A percentile compares a stretch with the other conserved stretches of the same genome.
These are phyloP conservation scores for Simalia tracyae DNA, from an alignment of 2,797 vertebrate species.

Conservation along the genomic window DNA sequence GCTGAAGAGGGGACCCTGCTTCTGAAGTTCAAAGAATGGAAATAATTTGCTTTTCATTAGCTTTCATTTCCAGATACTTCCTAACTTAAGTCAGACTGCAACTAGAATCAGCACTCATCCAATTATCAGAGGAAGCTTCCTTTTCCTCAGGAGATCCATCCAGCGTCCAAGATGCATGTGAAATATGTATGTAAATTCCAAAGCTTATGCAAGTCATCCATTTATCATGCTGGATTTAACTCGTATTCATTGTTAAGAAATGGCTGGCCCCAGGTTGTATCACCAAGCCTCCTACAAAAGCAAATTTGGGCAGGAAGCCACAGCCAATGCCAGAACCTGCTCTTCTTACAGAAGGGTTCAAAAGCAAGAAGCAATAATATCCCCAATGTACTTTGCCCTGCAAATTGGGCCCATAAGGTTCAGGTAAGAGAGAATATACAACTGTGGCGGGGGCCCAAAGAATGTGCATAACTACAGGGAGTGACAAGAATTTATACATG, in stretches of 20 bases:
- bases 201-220: background rate
- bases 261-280: background rate
- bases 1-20: background rate
- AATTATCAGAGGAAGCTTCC: background rate
- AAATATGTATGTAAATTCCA: background rate
- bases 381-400: background rate
- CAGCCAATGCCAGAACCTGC: background rate
- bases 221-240: background rate
- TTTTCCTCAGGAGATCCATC: slow-evolving; percentile 33
- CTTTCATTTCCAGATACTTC: background rate
- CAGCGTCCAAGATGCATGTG: background rate
- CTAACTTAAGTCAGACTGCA: background rate
- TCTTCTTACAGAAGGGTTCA: background rate
- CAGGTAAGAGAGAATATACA: background rate
- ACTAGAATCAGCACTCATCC: accelerated
- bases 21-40: slow-evolving; percentile 34
- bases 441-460: background rate
- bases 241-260: background rate
- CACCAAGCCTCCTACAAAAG: background rate
- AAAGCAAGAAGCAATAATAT: background rate
- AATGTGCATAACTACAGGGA: background rate
- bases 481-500: background rate
- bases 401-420: background rate
- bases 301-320: background rate
- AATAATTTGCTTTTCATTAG: slow-evolving; percentile 24